These are phyloP conservation scores for Gymnoscelis rufifasciata DNA, from an alignment of 2,888 invertebrate genomes.

Conservation along the genomic window DNA sequence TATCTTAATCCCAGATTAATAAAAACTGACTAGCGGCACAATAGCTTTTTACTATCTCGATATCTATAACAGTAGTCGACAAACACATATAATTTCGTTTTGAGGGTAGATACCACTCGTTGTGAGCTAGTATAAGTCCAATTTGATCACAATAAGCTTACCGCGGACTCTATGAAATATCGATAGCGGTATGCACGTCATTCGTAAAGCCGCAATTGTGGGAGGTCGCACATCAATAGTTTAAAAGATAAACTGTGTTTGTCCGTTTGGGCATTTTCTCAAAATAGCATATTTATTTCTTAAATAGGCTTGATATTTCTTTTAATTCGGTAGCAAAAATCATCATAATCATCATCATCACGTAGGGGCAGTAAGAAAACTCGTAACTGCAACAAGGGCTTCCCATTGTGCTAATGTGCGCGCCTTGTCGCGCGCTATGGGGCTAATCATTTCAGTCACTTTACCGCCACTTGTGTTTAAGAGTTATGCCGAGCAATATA, in stretches of 20 bases:
- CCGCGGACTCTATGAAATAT: slow-evolving; percentile 34
- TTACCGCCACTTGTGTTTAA: slow-evolving; percentile 53
- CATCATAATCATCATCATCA: background rate
- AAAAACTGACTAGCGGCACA: too few relatives aligned
- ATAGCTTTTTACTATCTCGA: background rate
- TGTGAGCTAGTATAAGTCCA: slow-evolving; percentile 9
- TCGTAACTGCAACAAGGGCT: slow-evolving; percentile 53
- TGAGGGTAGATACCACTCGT: background rate
- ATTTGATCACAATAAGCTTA: slow-evolving; percentile 9
- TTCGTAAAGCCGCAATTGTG: slow-evolving; percentile 29
- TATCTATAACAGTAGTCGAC: background rate
- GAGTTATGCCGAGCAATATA: slow-evolving; percentile 45
- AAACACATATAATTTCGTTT: background rate
- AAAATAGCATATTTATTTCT: too few relatives aligned
- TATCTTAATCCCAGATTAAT: too few relatives aligned
- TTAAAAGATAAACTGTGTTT: too few relatives aligned
- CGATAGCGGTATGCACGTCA: slow-evolving; percentile 33
- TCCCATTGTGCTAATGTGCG: slow-evolving; percentile 57
- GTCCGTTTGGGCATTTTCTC: too few relatives aligned
- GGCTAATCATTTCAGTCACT: slow-evolving; percentile 65
- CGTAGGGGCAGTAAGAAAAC: slow-evolving; percentile 20
- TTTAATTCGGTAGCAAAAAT: background rate
- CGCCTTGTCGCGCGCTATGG: slow-evolving; percentile 60
- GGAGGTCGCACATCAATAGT: slow-evolving; percentile 30
- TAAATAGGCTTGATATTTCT: too few relatives aligned